A percentile compares a stretch with the other conserved stretches of the same genome.
These are phyloP conservation scores for Sceloporus undulatus DNA, from an alignment of 2,113 vertebrate genomes.

Conservation along the genomic window DNA sequence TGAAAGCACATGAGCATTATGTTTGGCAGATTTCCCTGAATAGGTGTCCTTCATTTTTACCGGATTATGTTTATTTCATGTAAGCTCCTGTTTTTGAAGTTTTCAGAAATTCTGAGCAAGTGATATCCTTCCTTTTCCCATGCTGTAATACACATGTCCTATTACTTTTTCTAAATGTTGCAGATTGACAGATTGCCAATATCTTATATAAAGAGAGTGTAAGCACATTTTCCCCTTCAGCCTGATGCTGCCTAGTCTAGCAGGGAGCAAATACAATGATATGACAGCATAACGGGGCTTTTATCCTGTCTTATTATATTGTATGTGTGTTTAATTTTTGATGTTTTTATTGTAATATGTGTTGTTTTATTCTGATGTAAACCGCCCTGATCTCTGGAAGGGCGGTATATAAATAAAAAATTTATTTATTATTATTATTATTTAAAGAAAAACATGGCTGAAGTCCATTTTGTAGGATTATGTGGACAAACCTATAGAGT, in stretches of 20 bases:
- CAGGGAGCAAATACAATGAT: background rate
- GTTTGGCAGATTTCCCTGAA: background rate
- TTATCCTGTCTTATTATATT: too few species aligned
- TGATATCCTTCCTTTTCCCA: background rate
- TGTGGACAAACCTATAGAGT: background rate
- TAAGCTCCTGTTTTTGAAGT: background rate
- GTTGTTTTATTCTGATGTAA: too few species aligned
- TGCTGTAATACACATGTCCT: background rate
- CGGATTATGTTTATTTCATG: too few species aligned
- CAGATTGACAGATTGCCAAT: background rate
- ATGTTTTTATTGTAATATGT: too few species aligned
- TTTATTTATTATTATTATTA: too few species aligned
- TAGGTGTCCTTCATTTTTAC: background rate
- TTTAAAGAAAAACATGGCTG: background rate
- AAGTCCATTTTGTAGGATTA: background rate
- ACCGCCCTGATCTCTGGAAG: too few species aligned
- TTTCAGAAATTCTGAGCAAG: background rate
- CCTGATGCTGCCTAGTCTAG: too few species aligned
- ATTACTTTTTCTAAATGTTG: background rate
- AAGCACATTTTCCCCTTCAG: too few species aligned
- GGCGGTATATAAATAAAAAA: too few species aligned
- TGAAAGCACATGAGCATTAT: background rate
- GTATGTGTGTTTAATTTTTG: too few species aligned
- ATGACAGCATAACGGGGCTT: background rate
- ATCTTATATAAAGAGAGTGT: background rate